Conservation (phyloP, 2,888 invertebrate genomes). For the Drosophila dives region DNA sequence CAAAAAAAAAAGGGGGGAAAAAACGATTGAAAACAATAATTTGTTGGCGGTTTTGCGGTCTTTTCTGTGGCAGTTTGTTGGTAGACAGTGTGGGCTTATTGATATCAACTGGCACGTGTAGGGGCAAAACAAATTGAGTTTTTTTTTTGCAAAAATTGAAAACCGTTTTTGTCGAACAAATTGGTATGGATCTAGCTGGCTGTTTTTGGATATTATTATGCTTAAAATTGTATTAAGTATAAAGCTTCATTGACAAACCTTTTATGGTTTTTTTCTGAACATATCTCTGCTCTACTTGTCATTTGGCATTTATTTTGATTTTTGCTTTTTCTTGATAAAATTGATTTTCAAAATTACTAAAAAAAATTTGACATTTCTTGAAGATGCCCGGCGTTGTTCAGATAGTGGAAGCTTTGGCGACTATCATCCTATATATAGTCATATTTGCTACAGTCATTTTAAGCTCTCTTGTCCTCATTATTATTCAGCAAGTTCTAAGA, state of each 20-base stretch:
- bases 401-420: conserved; percentile 58
- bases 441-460: conserved; percentile 56
- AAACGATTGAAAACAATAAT: conserved; percentile 67
- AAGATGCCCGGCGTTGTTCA: conserved; percentile 64
- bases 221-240: neutral
- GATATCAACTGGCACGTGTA: conserved; percentile 26
- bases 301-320: conserved; percentile 12
- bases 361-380: neutral
- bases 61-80: conserved; percentile 21
- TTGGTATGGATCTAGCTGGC: conserved; percentile 2
- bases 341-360: neutral
- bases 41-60: conserved; percentile 61
- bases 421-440: conserved; percentile 58
- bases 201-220: conserved; percentile 8
- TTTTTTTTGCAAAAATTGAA: conserved; percentile 17
- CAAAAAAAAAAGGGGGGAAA: conserved; percentile 1
- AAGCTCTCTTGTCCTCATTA: conserved; percentile 53
- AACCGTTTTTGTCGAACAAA: conserved; percentile 8
- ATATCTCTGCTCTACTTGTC: conserved; percentile 17
- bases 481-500: conserved; percentile 50
- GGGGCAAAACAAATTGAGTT: conserved; percentile 16
- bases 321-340: neutral
- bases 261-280: neutral
- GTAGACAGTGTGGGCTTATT: conserved; percentile 41
- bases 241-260: neutral